phyloP scores from a whole-genome alignment of 1,140 invertebrate genomes.

The Artemia franciscana region DNA sequence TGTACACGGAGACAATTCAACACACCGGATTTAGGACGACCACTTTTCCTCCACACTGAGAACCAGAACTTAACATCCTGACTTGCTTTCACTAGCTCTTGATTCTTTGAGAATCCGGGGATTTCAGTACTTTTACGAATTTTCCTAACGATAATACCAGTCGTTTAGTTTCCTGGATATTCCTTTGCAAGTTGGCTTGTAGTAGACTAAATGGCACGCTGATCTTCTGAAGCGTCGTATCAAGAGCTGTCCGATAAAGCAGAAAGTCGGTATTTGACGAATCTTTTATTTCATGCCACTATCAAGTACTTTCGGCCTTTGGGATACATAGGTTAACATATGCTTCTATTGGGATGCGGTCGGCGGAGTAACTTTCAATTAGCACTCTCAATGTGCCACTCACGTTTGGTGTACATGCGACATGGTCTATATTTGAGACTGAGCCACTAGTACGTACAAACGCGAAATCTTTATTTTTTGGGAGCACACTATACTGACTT shows the following conservation, averaged over 20 bases:
- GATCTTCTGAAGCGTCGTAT: not conserved
- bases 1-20: not conserved
- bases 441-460: not conserved
- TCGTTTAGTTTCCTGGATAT: not conserved
- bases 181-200: not conserved
- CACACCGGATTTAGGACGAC: not conserved
- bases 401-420: not conserved
- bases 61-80: too few species aligned
- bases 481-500: not conserved
- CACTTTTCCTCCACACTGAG: not conserved
- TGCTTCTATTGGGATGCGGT: too few species aligned
- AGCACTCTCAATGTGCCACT: too few species aligned
- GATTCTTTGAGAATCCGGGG: not conserved
- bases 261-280: not conserved
- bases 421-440: not conserved
- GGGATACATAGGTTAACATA: too few species aligned
- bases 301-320: too few species aligned
- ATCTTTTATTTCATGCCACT: not conserved
- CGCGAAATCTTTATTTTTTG: not conserved
- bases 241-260: not conserved
- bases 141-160: not conserved
- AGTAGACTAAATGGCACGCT: not conserved
- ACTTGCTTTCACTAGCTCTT: not conserved
- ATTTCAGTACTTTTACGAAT: not conserved
- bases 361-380: too few species aligned